Evolutionary conservation across 2,888 invertebrate genomes (phyloP), one percentile per base, ranked within the genome.

Genomic region (Boloria euphrosyne): DNA sequence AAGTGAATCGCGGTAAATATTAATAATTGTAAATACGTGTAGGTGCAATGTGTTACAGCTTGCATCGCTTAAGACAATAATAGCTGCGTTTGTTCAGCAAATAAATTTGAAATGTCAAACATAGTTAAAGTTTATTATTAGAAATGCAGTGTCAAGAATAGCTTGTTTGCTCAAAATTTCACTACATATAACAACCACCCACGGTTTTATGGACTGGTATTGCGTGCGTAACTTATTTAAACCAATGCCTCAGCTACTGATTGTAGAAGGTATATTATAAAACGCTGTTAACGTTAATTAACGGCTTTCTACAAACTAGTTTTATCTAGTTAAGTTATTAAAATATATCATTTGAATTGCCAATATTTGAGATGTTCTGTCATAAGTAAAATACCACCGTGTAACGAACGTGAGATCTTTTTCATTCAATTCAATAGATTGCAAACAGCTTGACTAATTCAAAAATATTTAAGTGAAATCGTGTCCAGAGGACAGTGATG

Each of bases 111-210:
- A 31, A 67, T 63, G 67, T 71, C 68, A 65, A 63, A 65, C 72
- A 46, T 46, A 51, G 31, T 47, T 52, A 57, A 58, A 51, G 10
- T 44, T 62, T 55, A 44, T 47, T 38, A 47, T 66, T 63, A 62
- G 31, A 66, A 61, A 66, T 50, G 52, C 52, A 31, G 17, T 65
- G 59, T 64, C 66, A 27, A 64, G 44, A 22, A 51, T 49, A 64
- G 47, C 52, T 53, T 82, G 85, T 87, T 87, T 80, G 75, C 79
- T 76, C 80, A 83, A 82, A 85, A 83, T 89, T 88, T 89, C 89
- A 83, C 87, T 82, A 76, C 79, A 79, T 82, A 83, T 74, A 75
- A 76, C 68, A n/a, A 46, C 74, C 75, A 71, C 88, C 88, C 84
- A 89, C 89, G 81, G 80, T 60, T 50, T 53, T 62, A 67, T 54